Conservation (phyloP, 2,113 vertebrate species). For the Neolamprologus tretocephalus region DNA sequence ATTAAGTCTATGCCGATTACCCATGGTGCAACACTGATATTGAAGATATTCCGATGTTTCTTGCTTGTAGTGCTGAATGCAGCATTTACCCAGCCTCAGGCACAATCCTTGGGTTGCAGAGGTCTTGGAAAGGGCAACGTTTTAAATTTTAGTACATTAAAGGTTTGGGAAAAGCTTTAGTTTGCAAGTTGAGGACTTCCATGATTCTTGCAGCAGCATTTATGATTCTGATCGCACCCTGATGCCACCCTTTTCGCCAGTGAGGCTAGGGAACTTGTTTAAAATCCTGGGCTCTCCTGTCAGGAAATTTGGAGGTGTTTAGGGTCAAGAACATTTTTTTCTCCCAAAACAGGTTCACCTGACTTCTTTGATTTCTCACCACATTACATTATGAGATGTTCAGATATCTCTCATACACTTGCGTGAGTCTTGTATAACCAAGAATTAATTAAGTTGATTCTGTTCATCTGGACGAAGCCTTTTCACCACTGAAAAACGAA, state of each 20-base stretch:
- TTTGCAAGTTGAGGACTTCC: background rate
- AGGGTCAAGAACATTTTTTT: background rate
- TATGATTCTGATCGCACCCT: background rate
- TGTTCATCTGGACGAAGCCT: background rate
- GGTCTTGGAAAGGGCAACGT: background rate
- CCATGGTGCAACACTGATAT: background rate
- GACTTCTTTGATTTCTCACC: constrained; percentile 2
- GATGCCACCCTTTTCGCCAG: background rate
- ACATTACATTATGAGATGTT: constrained; percentile 14
- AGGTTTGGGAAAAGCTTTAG: background rate
- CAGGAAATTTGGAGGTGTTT: background rate
- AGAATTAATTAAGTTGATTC: background rate
- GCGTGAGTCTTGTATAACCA: constrained; percentile 25
- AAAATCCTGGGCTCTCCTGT: background rate
- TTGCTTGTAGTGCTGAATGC: background rate
- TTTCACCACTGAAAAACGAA: background rate
- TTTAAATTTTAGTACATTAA: background rate
- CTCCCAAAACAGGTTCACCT: constrained; percentile 9
- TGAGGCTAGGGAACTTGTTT: background rate
- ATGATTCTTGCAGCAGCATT: background rate
- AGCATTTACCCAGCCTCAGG: background rate
- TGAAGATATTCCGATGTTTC: background rate
- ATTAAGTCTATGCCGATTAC: background rate
- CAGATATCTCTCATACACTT: background rate
- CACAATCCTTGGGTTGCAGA: background rate